Base-by-base conservation (phyloP, 2,797 vertebrate species). In the Bucorvus abyssinicus region DNA sequence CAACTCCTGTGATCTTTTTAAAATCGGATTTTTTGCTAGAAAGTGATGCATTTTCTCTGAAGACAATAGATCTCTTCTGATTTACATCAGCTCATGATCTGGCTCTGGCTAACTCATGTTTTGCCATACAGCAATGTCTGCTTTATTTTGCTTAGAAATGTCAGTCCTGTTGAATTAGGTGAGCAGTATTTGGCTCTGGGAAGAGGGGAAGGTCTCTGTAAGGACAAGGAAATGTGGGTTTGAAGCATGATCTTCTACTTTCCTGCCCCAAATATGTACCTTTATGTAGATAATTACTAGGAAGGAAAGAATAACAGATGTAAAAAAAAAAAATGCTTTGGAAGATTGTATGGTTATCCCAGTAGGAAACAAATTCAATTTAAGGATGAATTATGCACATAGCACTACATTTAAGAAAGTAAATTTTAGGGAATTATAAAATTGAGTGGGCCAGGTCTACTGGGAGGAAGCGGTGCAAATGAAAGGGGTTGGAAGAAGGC, bases 361-460 rank as follows among this genome's bases (percentile, higher is more conserved):
- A 68, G 53, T 40, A 82, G 86, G 78, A 92, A 95, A 74, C 11
- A 90, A 94, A 92, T 75, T 84, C 22, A 84, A 63, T 76, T 86
- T 74, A 67, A 36, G 44, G n/a, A 65, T 94, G 77, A 95, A 71
- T 95, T 76, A 81, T 83, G 86, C 68, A 84, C 76, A 70, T 12
- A 81, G 60, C 20, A 34, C 38, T 90, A 47, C 36, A 85, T 89
- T 93, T 95, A 95, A 90, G 73, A 92, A 93, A 94, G 81, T 77
- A 96, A 95, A 96, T 95, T 94, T 74, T 77, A 59, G 74, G 76
- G 76, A 96, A 89, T 94, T 87, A 74, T 27, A 38, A 88, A 92
- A 94, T 45, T 63, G 92, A 95, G 89, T 77, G 87, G 69, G 52
- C 55, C 60, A 93, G 67, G 56, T 93, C 91, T 60, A 83, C 20